Conservation (phyloP, 2,888 invertebrate genomes). For the Onchidella celtica region DNA sequence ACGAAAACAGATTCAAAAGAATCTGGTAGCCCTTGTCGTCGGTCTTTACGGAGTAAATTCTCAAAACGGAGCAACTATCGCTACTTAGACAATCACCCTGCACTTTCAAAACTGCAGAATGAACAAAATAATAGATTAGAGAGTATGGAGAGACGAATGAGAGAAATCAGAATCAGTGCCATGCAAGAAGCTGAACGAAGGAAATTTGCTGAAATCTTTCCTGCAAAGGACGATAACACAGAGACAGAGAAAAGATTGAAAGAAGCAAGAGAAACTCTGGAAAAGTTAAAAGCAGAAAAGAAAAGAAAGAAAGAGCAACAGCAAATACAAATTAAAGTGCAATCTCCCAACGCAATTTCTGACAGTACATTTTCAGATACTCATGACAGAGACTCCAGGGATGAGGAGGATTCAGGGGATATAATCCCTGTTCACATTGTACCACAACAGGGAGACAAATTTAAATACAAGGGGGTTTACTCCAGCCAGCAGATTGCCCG, state of each 20-base stretch:
- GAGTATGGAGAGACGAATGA: slow-evolving; percentile 70
- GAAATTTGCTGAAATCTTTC: slow-evolving; percentile 72
- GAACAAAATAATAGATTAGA: slow-evolving; percentile 72
- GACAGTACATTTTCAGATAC: slow-evolving; percentile 13
- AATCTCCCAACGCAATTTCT: background rate
- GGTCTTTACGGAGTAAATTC: slow-evolving; percentile 31
- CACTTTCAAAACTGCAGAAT: slow-evolving; percentile 70
- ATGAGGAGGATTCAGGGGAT: slow-evolving; percentile 68
- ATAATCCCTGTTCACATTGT: slow-evolving; percentile 72
- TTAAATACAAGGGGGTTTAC: slow-evolving; percentile 50
- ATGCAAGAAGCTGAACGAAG: slow-evolving; percentile 71
- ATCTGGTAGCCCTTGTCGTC: background rate
- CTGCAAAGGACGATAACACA: slow-evolving; percentile 62
- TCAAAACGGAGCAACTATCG: slow-evolving; percentile 50
- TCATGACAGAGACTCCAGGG: slow-evolving; percentile 34
- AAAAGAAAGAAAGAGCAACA: slow-evolving; percentile 42
- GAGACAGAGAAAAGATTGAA: slow-evolving; percentile 60
- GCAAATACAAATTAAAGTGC: background rate
- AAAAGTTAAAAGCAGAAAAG: slow-evolving; percentile 56
- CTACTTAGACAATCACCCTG: slow-evolving; percentile 71
- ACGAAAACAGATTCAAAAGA: background rate
- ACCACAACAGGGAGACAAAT: slow-evolving; percentile 51
- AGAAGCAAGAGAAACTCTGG: slow-evolving; percentile 65
- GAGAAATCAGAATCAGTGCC: slow-evolving; percentile 68
- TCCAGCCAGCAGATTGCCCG: slow-evolving; percentile 39